phyloP scores from a whole-genome alignment of 2,888 invertebrate species.

The Caenorhabditis becei region DNA sequence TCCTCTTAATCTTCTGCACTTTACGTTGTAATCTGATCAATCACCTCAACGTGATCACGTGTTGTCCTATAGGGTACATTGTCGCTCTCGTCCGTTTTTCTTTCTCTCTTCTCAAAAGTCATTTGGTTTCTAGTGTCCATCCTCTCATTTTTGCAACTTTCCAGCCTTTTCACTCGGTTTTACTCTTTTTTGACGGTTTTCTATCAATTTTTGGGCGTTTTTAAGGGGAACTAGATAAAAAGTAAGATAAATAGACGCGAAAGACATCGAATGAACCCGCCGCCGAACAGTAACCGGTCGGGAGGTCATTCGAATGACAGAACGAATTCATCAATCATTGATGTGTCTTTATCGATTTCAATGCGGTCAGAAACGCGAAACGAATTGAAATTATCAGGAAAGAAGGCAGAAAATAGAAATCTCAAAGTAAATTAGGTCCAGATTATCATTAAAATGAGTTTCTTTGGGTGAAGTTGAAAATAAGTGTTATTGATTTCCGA shows the following conservation, averaged over 20 bases:
- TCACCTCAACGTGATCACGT: conserved; percentile 44
- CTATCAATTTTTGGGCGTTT: not conserved
- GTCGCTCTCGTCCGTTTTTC: conserved; percentile 18
- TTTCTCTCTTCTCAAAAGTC: conserved; percentile 41
- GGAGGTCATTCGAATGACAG: conserved; percentile 9
- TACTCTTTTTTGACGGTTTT: not conserved
- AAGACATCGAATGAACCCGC: not conserved
- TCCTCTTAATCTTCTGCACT: conserved; percentile 21
- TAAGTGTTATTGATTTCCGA: conserved; percentile 15
- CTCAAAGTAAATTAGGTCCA: too few relatives aligned
- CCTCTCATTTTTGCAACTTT: conserved; percentile 9
- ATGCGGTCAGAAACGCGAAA: not conserved
- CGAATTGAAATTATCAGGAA: not conserved
- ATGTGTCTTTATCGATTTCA: conserved; percentile 8
- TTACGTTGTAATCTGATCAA: conserved; percentile 43
- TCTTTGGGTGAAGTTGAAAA: too few relatives aligned
- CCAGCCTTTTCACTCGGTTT: not conserved
- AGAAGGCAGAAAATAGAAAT: conserved; percentile 2
- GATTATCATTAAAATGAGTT: too few relatives aligned
- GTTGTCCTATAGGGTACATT: conserved; percentile 50
- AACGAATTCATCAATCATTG: conserved; percentile 47
- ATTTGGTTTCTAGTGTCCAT: conserved; percentile 24
- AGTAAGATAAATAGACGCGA: not conserved
- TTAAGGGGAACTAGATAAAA: not conserved
- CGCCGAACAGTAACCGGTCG: not conserved